phyloP scores from a whole-genome alignment of 2,888 invertebrate species.

The Tenthredo livida region DNA sequence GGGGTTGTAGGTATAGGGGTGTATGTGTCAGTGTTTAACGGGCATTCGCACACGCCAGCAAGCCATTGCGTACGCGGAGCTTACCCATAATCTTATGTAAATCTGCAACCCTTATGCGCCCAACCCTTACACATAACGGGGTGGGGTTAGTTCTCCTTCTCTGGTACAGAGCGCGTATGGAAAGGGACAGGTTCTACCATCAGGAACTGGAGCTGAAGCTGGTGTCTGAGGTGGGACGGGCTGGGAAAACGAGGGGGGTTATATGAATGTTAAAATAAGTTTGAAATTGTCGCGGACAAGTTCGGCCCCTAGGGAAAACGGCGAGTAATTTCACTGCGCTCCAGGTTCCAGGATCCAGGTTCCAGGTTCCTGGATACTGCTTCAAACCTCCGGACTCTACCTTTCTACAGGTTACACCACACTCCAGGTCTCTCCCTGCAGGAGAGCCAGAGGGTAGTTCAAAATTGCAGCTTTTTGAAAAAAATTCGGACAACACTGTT shows the following conservation, averaged over 20 bases:
- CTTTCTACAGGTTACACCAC: neutral
- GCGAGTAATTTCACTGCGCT: constrained; percentile 76
- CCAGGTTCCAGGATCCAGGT: constrained; percentile 71
- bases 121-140: constrained; percentile 66
- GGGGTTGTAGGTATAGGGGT: constrained; percentile 57
- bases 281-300: constrained; percentile 78
- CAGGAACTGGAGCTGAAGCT: constrained; percentile 53
- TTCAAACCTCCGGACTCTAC: neutral
- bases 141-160: constrained; percentile 59
- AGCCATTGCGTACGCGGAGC: constrained; percentile 41
- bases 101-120: constrained; percentile 72
- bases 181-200: constrained; percentile 42
- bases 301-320: constrained; percentile 75
- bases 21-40: constrained; percentile 44
- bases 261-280: constrained; percentile 79
- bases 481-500: neutral
- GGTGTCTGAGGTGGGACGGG: constrained; percentile 53
- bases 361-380: constrained; percentile 68
- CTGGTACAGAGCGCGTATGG: constrained; percentile 56
- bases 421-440: neutral
- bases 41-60: constrained; percentile 37
- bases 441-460: neutral
- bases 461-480: neutral
- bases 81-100: constrained; percentile 76
- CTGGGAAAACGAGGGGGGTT: constrained; percentile 67